These are phyloP conservation scores for Drosophila quadrilineata DNA, from an alignment of 1,140 invertebrate species.

Conservation along the genomic window DNA sequence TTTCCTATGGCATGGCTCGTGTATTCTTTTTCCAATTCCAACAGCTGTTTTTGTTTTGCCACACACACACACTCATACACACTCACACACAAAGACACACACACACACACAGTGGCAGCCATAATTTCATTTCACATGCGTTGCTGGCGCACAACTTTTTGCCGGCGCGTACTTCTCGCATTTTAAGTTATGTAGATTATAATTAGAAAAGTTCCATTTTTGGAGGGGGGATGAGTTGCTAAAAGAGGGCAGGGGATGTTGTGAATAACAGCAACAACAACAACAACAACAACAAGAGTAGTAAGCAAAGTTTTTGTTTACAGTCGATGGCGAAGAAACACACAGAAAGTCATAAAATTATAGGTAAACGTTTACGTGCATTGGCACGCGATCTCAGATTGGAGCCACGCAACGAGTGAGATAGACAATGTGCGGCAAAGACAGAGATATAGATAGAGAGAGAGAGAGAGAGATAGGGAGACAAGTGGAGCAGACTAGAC, in stretches of 20 bases:
- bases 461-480: not conserved
- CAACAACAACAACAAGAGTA: conserved; percentile 25
- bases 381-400: conserved; percentile 35
- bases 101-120: conserved; percentile 23
- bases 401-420: not conserved
- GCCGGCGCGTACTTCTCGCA: conserved; percentile 53
- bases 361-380: conserved; percentile 78
- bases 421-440: no score
- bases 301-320: conserved; percentile 21
- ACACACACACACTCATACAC: conserved; percentile 10
- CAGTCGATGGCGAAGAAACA: conserved; percentile 7
- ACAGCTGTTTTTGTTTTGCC: conserved; percentile 51
- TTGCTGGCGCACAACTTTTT: conserved; percentile 55
- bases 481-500: no score
- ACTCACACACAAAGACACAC: conserved; percentile 21
- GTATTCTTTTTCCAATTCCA: conserved; percentile 62
- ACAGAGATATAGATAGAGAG: not conserved
- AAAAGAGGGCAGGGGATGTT: no score
- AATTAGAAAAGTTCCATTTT: conserved; percentile 71
- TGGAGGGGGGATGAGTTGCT: not conserved
- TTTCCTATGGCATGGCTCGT: conserved; percentile 8
- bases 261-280: conserved; percentile 52
- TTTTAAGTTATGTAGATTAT: conserved; percentile 80
- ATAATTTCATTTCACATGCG: conserved; percentile 75
- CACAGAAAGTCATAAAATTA: conserved; percentile 76